Base-by-base conservation (phyloP, 2,888 invertebrate genomes). In the Lasiommata megera region DNA sequence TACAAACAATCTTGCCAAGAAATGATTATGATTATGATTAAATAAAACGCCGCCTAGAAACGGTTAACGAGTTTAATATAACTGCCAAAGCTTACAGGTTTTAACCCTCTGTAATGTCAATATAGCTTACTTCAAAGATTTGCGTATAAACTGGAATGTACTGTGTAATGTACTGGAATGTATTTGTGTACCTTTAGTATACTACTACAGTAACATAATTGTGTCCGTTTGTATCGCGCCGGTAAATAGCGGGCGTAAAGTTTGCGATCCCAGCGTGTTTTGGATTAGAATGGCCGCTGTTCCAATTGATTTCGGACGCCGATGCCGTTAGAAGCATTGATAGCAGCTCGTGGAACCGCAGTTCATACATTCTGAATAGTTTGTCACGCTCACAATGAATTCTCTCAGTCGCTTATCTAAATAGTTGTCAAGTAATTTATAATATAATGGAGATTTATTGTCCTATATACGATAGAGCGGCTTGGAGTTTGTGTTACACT, bases 401-500 rank as follows among this genome's bases (percentile, higher is more conserved):
- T 74, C 61, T 74, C 73, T 74, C 68, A 67, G 79, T 69, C 70
- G 73, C 72, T 80, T 82, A 80, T 80, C 79, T 77, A 62, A 66
- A 60, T 61, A 61, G 48, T 60, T 61, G 47, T 46, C 54, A 36
- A 31, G 47, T 36, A 41, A 31, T 54, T 55, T 41, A 50, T 28
- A 16, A n/a, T 40, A 17, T 9, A 5, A 3, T 40, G 17, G 38
- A 2, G 3, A 6, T 9, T 16, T 18, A 17, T 40, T 11, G 1
- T 40, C 17, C 18, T 18, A 11, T 23, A 23, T 23, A 23, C 23
- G 23, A 5, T 23, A 23, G 23, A 23, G 23, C 23, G 23, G 23
- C 23, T 23, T 3, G 5, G 5, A 23, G 2, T 3, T 3, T 11
- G n/a, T n/a, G n/a, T n/a, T n/a, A n/a, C n/a, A n/a, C n/a, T n/a